Evolutionary conservation across 2,113 vertebrate species (phyloP), one percentile per base, ranked within the genome.

Genomic region (Gadus chalcogrammus): DNA sequence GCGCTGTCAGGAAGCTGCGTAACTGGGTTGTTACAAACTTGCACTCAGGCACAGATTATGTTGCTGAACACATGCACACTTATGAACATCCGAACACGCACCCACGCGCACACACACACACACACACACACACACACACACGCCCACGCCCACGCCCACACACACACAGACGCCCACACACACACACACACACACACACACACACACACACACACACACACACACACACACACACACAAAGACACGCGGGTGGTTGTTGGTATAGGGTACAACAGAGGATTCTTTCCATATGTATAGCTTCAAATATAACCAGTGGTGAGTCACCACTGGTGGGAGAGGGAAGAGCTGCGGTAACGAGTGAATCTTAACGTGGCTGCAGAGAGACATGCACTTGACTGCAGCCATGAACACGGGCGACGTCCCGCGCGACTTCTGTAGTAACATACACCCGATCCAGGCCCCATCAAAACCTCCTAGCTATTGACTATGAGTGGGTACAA

Each of bases 211-310:
- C 3, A 59, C 1, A 53, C 52, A 53, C 52, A 53, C 52, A 53
- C 52, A 53, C 52, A 53, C 52, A 56, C 55, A 56, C 11, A 15
- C 55, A 56, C 55, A 56, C 55, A 56, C 55, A 56, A 2, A 56
- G 11, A 56, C 55, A 12, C 15, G 4, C 11, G 15, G 55, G 38
- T 42, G 38, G 38, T 52, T 68, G 59, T 61, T 42, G 72, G 20
- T 52, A 58, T 16, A 16, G 55, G 42, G 24, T 48, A 58, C 20
- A 70, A 15, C 5, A 20, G 28, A 68, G 48, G 17, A 55, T 74
- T 65, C 61, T 28, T 72, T 61, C 58, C 61, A 61, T 61, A 69
- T n/a, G 27, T 12, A 60, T 65, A 20, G 52, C 3, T 28, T 48
- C 2, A 20, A 58, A 70, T 42, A 42, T 65, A 2, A 61, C 66